Base-by-base conservation (phyloP, 2,113 vertebrate genomes). In the Halichoeres trimaculatus region DNA sequence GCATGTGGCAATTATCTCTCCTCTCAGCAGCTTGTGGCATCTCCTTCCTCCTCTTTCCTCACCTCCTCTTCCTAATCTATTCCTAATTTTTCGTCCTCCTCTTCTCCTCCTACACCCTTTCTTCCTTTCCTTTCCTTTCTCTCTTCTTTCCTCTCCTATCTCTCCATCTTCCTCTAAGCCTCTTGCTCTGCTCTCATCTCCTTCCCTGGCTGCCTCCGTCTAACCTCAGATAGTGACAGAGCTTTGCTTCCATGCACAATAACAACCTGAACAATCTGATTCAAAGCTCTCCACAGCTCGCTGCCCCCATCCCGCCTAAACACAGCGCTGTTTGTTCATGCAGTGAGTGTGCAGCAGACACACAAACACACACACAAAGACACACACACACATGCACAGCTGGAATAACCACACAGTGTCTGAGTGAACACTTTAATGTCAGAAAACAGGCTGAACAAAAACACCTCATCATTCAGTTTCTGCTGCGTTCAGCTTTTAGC, bases 1-100 rank as follows among this genome's bases (percentile, higher is more conserved):
- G 88, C 85, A 86, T 90, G 86, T 81, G 88, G 88, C 81, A 88
- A 90, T 91, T 90, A 91, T 85, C 84, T 85, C 77, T 72, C 77
- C 66, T 78, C 84, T 81, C 80, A 84, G 78, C 89, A 86, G 81
- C 70, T 87, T 76, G 78, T 87, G 78, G 84, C 87, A 85, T 81
- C 83, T 76, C 77, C 36, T 52, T 59, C 80, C 83, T 76, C 77
- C 36, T 52, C 63, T 70, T 70, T n/a, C 52, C 47, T 61, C 63
- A n/a, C 45, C 55, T 56, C 40, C 61, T 59, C 70, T 57, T 52
- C 64, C 45, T 79, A 77, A 80, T 84, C 71, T 81, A 67, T 41
- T 78, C 78, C 75, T 62, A 65, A 77, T 75, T 78, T 70, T 51
- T 53, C 55, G 26, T 73, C 73, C 22, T 74, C 64, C 22, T 36